Evolutionary conservation across 1,140 invertebrate species (phyloP), one percentile per base, ranked within the genome.

Genomic region (Apis florea): DNA sequence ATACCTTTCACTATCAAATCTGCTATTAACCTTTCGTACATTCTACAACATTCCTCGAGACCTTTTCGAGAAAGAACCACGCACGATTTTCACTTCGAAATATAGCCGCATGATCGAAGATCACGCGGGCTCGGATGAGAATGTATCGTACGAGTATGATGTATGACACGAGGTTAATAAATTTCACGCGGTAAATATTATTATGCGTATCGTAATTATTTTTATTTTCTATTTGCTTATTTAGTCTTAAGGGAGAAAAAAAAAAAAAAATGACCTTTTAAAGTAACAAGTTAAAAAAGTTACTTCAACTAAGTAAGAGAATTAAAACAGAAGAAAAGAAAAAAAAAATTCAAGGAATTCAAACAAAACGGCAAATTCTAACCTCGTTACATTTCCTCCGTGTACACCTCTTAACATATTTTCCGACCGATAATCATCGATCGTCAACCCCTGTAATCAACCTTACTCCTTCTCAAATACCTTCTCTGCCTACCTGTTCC

Each of bases 401-500:
- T n/a, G 31, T 13, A 15, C 11, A 56, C 40, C 19, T 51, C 74
- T 80, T 54, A 69, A 15, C 63, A 59, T 73, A 59, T 51, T 64
- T 47, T 47, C 69, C n/a, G n/a, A 13, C 31, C 53, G 78, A 79
- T 79, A 79, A 64, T 19, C 58, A 79, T 73, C 78, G 70, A 26
- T 21, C n/a, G 47, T 40, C 58, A 3, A 26, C 15, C 59, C 59
- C 59, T 13, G 56, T 56, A 56, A 56, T 73, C 71, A 49, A 54
- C 59, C 6, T 24, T 3, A 9, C 21, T 21, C 2, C 21, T 49
- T 49, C 26, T 26, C 69, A 64, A 51, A 59, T 72, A 51, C 31
- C 31, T 40, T 72, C 8, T 24, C 17, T 21, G 40, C 40, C 13
- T 79, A 73, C 31, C 70, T 79, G 78, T 73, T 11, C 15, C 15